A percentile compares a stretch with the other conserved stretches of the same genome.
Conservation (phyloP, 1,140 invertebrate species). For the Brachionus rotundiformis region DNA sequence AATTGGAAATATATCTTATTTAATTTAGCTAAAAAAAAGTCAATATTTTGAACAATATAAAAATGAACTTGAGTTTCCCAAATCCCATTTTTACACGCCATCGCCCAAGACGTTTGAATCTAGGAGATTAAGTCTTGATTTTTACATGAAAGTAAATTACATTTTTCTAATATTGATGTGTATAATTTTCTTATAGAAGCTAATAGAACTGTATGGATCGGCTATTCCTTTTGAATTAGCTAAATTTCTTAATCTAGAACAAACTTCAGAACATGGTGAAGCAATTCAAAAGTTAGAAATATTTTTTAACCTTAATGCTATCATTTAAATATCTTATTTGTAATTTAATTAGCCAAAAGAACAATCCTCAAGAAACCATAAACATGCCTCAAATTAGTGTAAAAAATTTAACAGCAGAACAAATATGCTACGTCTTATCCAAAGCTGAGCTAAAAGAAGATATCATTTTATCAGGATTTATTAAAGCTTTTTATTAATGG, state of each 20-base stretch:
- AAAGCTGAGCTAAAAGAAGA: conserved; percentile 12
- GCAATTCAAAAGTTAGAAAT: not conserved
- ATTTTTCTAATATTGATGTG: not conserved
- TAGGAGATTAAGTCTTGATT: not conserved
- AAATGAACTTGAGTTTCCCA: conserved; percentile 12
- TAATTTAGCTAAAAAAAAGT: conserved; percentile 10
- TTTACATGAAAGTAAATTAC: not conserved
- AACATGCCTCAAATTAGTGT: not conserved
- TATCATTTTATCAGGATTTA: conserved; percentile 19
- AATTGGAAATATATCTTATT: not conserved
- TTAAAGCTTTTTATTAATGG: conserved; percentile 40
- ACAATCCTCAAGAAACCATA: not conserved
- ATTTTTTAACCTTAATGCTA: not conserved
- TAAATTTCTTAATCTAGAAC: conserved; percentile 15
- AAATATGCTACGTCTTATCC: not conserved
- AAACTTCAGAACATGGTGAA: not conserved
- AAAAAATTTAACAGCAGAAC: conserved; percentile 5
- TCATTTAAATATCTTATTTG: not conserved
- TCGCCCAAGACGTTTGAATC: conserved; percentile 25
- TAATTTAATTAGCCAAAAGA: not conserved
- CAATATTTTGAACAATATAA: not conserved
- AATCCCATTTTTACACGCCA: conserved; percentile 20
- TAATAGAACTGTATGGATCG: not conserved
- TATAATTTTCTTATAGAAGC: not conserved
- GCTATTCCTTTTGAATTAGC: not conserved